Evolutionary conservation across 2,797 vertebrate species (phyloP), one percentile per base, ranked within the genome.

Genomic region (Toxotes lorentzi): DNA sequence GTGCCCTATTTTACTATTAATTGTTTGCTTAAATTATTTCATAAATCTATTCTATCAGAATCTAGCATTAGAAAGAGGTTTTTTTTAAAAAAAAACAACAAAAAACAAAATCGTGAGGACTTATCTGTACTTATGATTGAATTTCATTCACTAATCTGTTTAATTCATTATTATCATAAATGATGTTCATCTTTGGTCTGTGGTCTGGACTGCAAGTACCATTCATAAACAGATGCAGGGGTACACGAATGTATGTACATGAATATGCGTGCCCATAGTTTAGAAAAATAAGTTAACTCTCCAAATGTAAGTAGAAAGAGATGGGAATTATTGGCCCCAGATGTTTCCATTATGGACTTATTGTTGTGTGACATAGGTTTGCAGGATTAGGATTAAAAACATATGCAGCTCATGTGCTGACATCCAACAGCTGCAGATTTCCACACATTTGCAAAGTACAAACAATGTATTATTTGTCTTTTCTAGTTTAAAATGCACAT

Each of bases 321-420:
- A 83, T 24, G 7, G 54, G 63, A 65, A 41, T 83, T 70, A 84
- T 76, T 78, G 79, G 66, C 61, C 41, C 30, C 67, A 79, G 81
- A 82, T 86, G 83, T 83, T 86, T 79, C 69, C 79, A 81, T 77
- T 84, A 76, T 73, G 23, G 19, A 59, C 4, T 85, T 73, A 84
- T 74, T 86, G 53, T 75, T 84, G 24, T 78, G 72, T 82, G 73
- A 64, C 82, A 81, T 68, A 60, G 21, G 57, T 69, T 84, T 73
- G 48, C 10, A 38, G 69, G 74, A 88, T 83, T 83, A 85, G 50
- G 76, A 82, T 86, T 79, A 72, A 78, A 76, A 61, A 64, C 32
- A 47, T 51, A 74, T 61, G 67, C 53, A 75, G 54, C 34, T 73
- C 65, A 70, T 76, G 1, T 66, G 1, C 13, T 57, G 4, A 45